Conservation (phyloP, 2,113 vertebrate species). For the Onychorhynchus coronatus region DNA sequence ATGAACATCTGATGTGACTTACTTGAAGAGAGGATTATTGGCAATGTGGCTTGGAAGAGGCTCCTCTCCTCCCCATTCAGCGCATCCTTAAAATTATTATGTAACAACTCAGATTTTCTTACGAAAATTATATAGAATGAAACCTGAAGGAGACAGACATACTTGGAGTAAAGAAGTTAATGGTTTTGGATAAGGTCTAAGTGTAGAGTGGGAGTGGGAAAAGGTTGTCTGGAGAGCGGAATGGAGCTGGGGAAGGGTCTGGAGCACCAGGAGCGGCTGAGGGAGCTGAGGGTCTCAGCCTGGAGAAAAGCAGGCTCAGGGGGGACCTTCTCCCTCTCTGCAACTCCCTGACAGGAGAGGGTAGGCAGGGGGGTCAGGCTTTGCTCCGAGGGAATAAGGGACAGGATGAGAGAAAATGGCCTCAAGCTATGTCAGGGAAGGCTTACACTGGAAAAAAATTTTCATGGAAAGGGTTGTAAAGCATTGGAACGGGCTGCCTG, state of each 20-base stretch:
- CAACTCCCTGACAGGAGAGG: background rate
- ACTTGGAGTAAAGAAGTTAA: background rate
- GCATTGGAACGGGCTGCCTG: background rate
- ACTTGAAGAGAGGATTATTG: background rate
- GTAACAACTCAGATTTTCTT: background rate
- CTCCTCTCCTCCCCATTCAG: background rate
- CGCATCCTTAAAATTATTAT: background rate
- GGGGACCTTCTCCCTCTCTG: background rate
- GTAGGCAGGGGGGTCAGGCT: background rate
- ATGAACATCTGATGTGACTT: background rate
- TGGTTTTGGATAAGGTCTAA: background rate
- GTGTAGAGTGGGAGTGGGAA: background rate
- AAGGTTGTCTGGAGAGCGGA: background rate
- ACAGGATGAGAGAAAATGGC: background rate
- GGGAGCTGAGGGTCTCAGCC: background rate
- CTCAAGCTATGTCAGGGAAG: background rate
- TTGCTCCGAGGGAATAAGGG: background rate
- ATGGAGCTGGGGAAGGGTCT: background rate
- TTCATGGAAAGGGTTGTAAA: fast-evolving
- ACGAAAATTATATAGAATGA: background rate
- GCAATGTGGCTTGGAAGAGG: background rate
- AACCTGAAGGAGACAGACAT: background rate
- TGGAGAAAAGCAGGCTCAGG: background rate
- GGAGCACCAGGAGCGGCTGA: background rate
- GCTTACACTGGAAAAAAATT: too few relatives aligned